Base-by-base conservation (phyloP, 2,113 vertebrate species). In the Plestiodon gilberti region DNA sequence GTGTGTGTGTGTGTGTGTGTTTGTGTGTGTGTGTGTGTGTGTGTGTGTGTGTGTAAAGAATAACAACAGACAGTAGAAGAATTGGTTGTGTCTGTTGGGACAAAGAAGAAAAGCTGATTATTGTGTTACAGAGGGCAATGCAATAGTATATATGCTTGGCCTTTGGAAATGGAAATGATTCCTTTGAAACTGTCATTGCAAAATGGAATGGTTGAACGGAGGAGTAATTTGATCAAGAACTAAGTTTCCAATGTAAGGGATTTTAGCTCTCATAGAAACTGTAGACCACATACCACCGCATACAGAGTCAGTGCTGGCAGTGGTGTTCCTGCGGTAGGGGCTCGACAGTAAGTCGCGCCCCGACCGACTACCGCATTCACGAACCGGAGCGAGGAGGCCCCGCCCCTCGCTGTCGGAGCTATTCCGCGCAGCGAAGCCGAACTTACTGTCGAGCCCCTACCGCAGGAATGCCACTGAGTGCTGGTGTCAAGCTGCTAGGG, bases 51-150 rank as follows among this genome's bases (percentile, higher is more conserved):
- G 3, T 23, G 23, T 28, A 3, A 74, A 13, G 38, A 75, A 81
- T 1, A 71, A 1, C 1, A 0, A 0, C 30, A 6, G 78, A 70
- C 0, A 78, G 13, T 33, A 83, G 13, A 30, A 81, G 78, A 28
- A 0, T 20, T 33, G 22, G 2, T 78, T 74, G 43, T 73, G 75
- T 52, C 3, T 9, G 6, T 8, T 2, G 0, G 0, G 6, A 2
- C 1, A 28, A 33, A 43, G 0, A 1, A 7, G 38, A 20, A 33
- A 52, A 8, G 25, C 33, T 40, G 71, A 30, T 38, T n/a, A n/a
- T 33, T 57, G 55, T 57, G 55, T 17, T 57, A 57, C 10, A 57
- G 1, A 35, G 57, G 57, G 13, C 78, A 61, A 38, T 3, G 18
- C 8, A 76, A 77, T 79, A 79, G 7, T 1, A 62, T 15, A 30